Conservation (phyloP, 2,888 invertebrate species). For the Anticlea derivata region DNA sequence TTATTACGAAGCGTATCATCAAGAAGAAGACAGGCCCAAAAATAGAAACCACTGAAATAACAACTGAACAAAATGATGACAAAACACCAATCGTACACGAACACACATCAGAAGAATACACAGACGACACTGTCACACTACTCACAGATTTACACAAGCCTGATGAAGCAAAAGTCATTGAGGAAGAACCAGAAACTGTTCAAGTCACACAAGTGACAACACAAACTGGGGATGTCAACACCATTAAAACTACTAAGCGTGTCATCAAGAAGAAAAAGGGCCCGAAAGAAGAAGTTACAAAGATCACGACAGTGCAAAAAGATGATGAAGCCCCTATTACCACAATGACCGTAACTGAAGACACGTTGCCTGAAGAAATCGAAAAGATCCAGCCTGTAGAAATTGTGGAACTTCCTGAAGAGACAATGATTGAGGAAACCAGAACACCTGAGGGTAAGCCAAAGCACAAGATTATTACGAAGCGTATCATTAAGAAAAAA, state of each 20-base stretch:
- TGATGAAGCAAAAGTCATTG: conserved; percentile 45
- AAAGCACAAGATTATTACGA: conserved; percentile 41
- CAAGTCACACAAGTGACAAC: conserved; percentile 30
- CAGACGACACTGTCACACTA: conserved; percentile 41
- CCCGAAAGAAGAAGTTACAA: conserved; percentile 28
- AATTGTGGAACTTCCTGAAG: conserved; percentile 52
- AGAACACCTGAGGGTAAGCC: conserved; percentile 55
- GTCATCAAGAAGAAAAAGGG: conserved; percentile 35
- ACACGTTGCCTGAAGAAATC: conserved; percentile 37
- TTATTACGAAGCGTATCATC: conserved; percentile 43
- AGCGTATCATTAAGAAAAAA: conserved; percentile 48
- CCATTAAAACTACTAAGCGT: conserved; percentile 48
- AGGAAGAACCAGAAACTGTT: conserved; percentile 33
- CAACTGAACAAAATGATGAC: conserved; percentile 67
- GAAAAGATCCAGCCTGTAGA: conserved; percentile 27
- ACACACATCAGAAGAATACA: conserved; percentile 55
- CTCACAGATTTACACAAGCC: conserved; percentile 25
- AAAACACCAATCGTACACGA: conserved; percentile 65
- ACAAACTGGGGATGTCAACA: conserved; percentile 56
- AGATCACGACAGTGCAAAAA: conserved; percentile 39
- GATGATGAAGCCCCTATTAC: conserved; percentile 30
- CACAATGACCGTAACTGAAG: conserved; percentile 49
- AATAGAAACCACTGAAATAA: conserved; percentile 56
- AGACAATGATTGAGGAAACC: conserved; percentile 45
- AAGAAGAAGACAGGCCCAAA: conserved; percentile 44